A percentile compares a stretch with the other conserved stretches of the same genome.
These are phyloP conservation scores for Spilogale gracilis DNA, from an alignment of 2,113 vertebrate species.

Conservation along the genomic window DNA sequence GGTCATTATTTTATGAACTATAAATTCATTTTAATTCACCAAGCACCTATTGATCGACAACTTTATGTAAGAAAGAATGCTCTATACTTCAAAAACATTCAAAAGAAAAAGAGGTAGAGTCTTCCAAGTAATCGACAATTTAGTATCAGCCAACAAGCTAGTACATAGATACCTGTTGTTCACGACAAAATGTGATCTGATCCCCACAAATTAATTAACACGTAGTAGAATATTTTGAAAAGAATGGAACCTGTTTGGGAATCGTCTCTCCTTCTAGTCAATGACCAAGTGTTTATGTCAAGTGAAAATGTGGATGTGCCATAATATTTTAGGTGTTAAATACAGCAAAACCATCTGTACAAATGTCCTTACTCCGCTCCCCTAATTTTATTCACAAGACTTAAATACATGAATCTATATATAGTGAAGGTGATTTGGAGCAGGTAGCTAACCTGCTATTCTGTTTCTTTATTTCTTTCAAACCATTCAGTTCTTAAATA, in stretches of 20 bases:
- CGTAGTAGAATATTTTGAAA: background rate
- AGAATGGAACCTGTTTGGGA: background rate
- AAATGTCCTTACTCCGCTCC: background rate
- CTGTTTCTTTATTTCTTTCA: background rate
- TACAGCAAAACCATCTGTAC: background rate
- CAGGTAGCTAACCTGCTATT: background rate
- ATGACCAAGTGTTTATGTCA: background rate
- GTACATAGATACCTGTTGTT: background rate
- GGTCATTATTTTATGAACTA: slow-evolving; percentile 35
- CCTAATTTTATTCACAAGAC: background rate
- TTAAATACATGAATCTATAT: background rate
- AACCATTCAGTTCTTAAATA: slow-evolving; percentile 25
- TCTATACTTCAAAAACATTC: background rate
- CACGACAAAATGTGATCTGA: background rate
- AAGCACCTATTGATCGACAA: background rate
- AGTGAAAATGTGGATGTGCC: background rate
- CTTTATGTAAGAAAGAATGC: background rate
- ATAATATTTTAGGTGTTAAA: slow-evolving; percentile 48
- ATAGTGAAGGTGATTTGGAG: background rate
- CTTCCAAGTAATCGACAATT: background rate
- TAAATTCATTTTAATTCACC: slow-evolving; percentile 38
- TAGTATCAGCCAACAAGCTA: background rate
- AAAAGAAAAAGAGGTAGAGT: background rate
- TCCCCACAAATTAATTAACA: background rate
- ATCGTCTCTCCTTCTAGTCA: background rate